Conservation (phyloP, 2,888 invertebrate genomes). For the Calameuta pallipes region DNA sequence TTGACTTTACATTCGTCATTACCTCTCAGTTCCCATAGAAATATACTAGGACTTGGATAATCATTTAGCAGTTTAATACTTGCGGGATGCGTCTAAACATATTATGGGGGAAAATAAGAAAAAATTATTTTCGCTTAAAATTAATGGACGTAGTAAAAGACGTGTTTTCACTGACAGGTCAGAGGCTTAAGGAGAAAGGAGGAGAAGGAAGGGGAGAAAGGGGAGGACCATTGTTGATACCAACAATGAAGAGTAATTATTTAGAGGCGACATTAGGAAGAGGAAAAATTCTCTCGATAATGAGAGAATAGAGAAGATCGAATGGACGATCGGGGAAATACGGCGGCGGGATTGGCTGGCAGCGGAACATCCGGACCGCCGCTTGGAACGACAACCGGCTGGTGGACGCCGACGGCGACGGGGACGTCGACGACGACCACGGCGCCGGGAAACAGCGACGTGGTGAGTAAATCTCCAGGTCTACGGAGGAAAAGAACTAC, state of each 20-base stretch:
- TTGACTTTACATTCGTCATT: constrained; percentile 12
- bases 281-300: constrained; percentile 14
- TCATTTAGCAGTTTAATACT: background rate
- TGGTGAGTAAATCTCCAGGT: constrained; percentile 44
- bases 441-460: constrained; percentile 59
- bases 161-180: background rate
- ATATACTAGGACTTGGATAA: background rate
- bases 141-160: background rate
- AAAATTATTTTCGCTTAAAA: background rate
- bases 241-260: background rate
- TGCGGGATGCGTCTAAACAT: background rate
- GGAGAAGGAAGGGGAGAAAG: too few relatives aligned
- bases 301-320: constrained; percentile 37
- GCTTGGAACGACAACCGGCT: constrained; percentile 45
- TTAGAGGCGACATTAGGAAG: constrained; percentile 20
- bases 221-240: background rate
- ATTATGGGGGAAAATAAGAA: background rate
- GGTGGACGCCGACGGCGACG: constrained; percentile 60
- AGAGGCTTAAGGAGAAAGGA: background rate
- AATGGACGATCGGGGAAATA: constrained; percentile 59
- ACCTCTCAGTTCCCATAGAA: background rate
- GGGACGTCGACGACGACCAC: constrained; percentile 42
- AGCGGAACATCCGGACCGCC: constrained; percentile 52
- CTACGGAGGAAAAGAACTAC: background rate
- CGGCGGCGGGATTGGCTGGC: constrained; percentile 50